Conservation (phyloP, 1,140 invertebrate species). For the Acromyrmex echinatior region DNA sequence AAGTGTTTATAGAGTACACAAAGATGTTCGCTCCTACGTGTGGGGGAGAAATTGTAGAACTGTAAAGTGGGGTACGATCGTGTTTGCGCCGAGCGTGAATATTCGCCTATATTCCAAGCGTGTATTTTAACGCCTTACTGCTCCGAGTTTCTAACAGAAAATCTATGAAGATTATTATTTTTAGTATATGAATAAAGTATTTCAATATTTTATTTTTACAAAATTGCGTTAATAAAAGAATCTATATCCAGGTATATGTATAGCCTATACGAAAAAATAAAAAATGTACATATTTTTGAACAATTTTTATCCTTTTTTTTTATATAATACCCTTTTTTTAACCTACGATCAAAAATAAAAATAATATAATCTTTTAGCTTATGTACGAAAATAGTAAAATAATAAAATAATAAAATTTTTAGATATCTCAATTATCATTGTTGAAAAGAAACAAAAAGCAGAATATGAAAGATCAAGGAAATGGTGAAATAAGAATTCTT, state of each 20-base stretch:
- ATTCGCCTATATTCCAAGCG: constrained; percentile 42
- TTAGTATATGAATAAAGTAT: constrained; percentile 18
- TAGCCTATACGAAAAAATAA: neutral
- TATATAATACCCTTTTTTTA: neutral
- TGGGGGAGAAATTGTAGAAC: constrained; percentile 41
- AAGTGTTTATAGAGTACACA: constrained; percentile 31
- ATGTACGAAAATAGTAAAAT: constrained; percentile 2
- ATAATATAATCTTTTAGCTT: neutral
- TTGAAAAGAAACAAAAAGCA: neutral
- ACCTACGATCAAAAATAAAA: neutral
- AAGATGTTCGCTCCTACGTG: neutral
- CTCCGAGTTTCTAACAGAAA: constrained; percentile 42
- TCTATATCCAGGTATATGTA: neutral
- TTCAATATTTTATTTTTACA: constrained; percentile 23
- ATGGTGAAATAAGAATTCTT: neutral
- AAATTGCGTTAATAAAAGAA: constrained; percentile 2
- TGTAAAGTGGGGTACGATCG: constrained; percentile 24
- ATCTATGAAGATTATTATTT: constrained; percentile 26
- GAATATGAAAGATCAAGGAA: neutral
- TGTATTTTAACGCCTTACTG: constrained; percentile 31
- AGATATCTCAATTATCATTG: neutral
- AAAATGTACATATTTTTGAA: neutral
- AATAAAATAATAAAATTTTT: neutral
- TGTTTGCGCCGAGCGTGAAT: constrained; percentile 32
- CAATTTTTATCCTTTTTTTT: neutral